phyloP scores from a whole-genome alignment of 2,888 invertebrate species.

The Itoplectis maculator region DNA sequence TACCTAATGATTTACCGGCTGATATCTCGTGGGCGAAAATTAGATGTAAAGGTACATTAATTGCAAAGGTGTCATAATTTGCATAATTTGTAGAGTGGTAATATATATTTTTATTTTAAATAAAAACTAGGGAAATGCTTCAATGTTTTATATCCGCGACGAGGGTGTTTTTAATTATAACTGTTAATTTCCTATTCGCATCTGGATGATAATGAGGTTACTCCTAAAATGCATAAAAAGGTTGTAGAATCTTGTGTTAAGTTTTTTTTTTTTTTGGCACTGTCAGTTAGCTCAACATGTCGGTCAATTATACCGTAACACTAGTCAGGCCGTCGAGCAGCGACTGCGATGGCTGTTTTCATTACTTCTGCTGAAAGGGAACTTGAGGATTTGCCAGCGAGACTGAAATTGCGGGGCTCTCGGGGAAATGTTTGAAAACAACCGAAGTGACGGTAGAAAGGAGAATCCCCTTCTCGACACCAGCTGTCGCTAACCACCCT shows the following conservation, averaged over 20 bases:
- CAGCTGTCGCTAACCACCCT: slow-evolving; percentile 34
- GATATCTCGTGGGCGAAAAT: not conserved
- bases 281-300: not conserved
- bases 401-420: slow-evolving; percentile 17
- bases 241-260: not conserved
- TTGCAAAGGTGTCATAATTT: too few species aligned
- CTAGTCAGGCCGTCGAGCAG: not conserved
- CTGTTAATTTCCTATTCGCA: not conserved
- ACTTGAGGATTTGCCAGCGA: slow-evolving; percentile 22
- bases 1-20: not conserved
- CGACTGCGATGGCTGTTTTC: slow-evolving; percentile 51
- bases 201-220: not conserved
- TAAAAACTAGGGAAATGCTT: not conserved
- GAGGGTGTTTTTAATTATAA: not conserved
- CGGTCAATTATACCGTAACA: not conserved
- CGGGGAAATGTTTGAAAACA: slow-evolving; percentile 7
- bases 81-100: not conserved
- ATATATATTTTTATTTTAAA: not conserved
- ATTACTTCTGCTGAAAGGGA: slow-evolving; percentile 57
- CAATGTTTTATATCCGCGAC: not conserved
- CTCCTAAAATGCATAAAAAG: not conserved
- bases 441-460: not conserved
- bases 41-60: not conserved
- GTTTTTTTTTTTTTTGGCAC: not conserved
- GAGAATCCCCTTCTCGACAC: slow-evolving; percentile 7